Percentiles rank a stretch among this genome's conserved stretches.
These are phyloP conservation scores for Drosophila serrata DNA, from an alignment of 1,140 invertebrate genomes.

Conservation along the genomic window DNA sequence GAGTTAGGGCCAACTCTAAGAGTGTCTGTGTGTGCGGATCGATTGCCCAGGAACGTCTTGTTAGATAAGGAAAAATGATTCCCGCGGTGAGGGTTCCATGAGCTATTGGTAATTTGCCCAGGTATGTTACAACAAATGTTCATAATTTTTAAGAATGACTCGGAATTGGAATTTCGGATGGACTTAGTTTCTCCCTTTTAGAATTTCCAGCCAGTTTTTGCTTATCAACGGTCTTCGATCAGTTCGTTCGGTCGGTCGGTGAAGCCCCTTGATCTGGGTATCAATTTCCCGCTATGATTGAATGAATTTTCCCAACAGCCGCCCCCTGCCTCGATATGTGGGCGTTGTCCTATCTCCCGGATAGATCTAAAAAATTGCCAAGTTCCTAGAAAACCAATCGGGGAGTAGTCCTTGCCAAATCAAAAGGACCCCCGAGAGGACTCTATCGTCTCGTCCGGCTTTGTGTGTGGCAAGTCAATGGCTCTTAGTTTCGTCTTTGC, in stretches of 20 bases:
- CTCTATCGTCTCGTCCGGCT: slow-evolving; percentile 20
- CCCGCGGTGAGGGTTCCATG: slow-evolving; percentile 52
- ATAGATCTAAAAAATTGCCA: slow-evolving; percentile 68
- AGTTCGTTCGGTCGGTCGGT: slow-evolving; percentile 30
- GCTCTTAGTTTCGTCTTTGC: slow-evolving; percentile 28
- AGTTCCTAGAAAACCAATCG: slow-evolving; percentile 57
- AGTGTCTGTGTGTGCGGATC: slow-evolving; percentile 50
- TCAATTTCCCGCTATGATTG: slow-evolving; percentile 80
- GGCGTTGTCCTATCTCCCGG: slow-evolving; percentile 58
- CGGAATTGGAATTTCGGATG: slow-evolving; percentile 31
- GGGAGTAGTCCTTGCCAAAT: slow-evolving; percentile 44
- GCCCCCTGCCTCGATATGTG: slow-evolving; percentile 44
- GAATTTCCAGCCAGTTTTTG: slow-evolving; percentile 18
- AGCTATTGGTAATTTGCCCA: slow-evolving; percentile 71
- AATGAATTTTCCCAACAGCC: slow-evolving; percentile 62
- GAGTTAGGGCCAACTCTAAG: slow-evolving; percentile 10
- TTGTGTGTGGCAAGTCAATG: slow-evolving; percentile 61
- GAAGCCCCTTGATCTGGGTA: slow-evolving; percentile 65
- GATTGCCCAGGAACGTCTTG: slow-evolving; percentile 75
- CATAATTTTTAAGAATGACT: slow-evolving; percentile 84
- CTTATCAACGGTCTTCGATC: slow-evolving; percentile 67
- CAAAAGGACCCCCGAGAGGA: slow-evolving; percentile 20
- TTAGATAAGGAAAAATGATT: slow-evolving; percentile 82
- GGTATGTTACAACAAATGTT: slow-evolving; percentile 80
- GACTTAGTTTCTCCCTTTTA: slow-evolving; percentile 34